Evolutionary conservation across 2,888 invertebrate species (phyloP), one percentile per base, ranked within the genome.

Genomic region (Melangyna quadrimaculata): DNA sequence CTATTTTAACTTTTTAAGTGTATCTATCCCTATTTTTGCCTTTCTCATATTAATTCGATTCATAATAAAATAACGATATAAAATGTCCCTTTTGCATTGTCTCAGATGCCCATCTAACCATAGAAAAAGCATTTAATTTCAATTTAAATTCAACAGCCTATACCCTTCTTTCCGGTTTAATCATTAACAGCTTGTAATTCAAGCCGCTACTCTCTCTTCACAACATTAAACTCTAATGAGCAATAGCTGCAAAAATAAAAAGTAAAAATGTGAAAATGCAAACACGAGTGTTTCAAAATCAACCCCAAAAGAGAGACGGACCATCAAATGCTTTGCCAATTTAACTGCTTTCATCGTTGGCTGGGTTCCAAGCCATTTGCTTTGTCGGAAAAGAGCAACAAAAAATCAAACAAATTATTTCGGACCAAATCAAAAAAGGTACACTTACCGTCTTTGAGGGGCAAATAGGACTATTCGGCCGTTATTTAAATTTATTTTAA

Each of bases 301-400:
- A 43, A 40, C 43, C 73, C 29, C 37, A 74, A 65, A n/a, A 37
- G 22, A 1, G 48, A 19, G 45, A 40, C 43, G 2, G 35, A 43
- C 22, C 61, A 69, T 73, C 63, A 80, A 77, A 40, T 35, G 48
- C 40, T 40, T 73, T 65, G 27, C 73, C 55, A 78, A 83, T 75
- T 67, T 74, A 63, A 74, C 69, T 83, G 78, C 78, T 78, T 74
- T 71, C 57, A 67, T 71, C 78, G 79, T 57, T 84, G 78, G 83
- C 83, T 55, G 35, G 37, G 51, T 75, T 84, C 83, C 78, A 84
- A 67, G 65, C 22, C 65, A 61, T 79, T 83, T 84, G 59, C 57
- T 61, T 75, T 59, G 79, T 32, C n/a, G 55, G 65, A 22, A 40
- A 71, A 65, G 35, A 57, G 37, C 65, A 65, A 48, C 65, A 35